Evolutionary conservation across 1,140 invertebrate species (phyloP).

Genomic region (Cecropterus lyciades): DNA sequence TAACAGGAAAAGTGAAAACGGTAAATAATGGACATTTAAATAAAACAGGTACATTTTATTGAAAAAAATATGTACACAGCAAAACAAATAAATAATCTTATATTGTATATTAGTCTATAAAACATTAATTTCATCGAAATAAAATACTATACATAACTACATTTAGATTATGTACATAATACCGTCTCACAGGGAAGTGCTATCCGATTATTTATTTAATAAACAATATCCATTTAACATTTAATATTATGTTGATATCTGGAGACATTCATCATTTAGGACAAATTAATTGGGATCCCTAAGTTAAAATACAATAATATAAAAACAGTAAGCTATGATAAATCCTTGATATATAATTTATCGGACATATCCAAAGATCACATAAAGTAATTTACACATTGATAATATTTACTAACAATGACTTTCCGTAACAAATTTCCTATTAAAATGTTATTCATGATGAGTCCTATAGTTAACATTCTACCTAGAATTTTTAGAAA

Average conservation of each 20-base stretch:
- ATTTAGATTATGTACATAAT: conserved; percentile 81
- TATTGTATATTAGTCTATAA: conserved; percentile 83
- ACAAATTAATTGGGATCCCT: conserved; percentile 67
- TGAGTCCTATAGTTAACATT: conserved; percentile 68
- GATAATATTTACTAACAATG: conserved; percentile 73
- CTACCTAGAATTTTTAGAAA: conserved; percentile 71
- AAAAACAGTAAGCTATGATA: conserved; percentile 76
- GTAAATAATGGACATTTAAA: conserved; percentile 37
- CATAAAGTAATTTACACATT: conserved; percentile 73
- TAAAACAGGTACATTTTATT: conserved; percentile 84
- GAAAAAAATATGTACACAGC: conserved; percentile 84
- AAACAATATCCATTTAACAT: conserved; percentile 77
- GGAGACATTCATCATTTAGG: conserved; percentile 59
- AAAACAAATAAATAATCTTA: conserved; percentile 85
- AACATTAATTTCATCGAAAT: conserved; percentile 84
- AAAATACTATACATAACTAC: conserved; percentile 84
- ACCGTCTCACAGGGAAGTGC: conserved; percentile 71
- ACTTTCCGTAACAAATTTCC: conserved; percentile 73
- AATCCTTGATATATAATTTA: conserved; percentile 64
- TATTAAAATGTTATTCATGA: conserved; percentile 67
- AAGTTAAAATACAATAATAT: conserved; percentile 73
- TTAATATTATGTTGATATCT: conserved; percentile 75
- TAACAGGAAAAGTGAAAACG: too few species aligned
- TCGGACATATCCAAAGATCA: conserved; percentile 66
- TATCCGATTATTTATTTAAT: conserved; percentile 66